Percentiles rank a stretch among this genome's conserved stretches.
Conservation (phyloP, 2,797 vertebrate genomes). For the Erethizon dorsatum region DNA sequence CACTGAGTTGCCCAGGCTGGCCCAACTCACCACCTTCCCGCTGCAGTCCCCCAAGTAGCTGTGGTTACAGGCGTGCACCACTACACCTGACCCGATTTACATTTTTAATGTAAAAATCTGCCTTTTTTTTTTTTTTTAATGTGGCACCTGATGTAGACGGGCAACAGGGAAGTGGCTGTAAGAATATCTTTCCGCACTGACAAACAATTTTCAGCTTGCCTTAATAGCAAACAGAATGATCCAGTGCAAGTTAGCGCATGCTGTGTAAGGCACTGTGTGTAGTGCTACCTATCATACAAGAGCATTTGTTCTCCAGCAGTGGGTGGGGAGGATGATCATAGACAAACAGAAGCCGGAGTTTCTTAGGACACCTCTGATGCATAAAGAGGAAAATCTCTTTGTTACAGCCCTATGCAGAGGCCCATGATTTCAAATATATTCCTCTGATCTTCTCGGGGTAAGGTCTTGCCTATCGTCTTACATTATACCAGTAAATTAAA, state of each 20-base stretch:
- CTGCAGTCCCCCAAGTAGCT: background rate
- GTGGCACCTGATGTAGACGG: background rate
- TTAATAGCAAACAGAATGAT: background rate
- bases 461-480: background rate
- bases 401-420: background rate
- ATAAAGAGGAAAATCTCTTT: background rate
- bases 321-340: background rate
- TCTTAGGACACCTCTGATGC: background rate
- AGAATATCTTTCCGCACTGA: background rate
- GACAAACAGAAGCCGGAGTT: background rate
- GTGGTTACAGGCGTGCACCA: background rate
- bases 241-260: no score
- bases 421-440: background rate
- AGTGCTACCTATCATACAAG: rapidly evolving
- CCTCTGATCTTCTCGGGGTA: background rate
- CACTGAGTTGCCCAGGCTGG: background rate
- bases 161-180: background rate
- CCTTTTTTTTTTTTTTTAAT: background rate
- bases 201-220: background rate
- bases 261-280: background rate
- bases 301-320: background rate
- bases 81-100: background rate
- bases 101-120: background rate
- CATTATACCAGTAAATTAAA: background rate
- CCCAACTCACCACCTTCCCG: background rate